Evolutionary conservation across 2,797 vertebrate genomes (phyloP).

Genomic region (Xyrichtys novacula): DNA sequence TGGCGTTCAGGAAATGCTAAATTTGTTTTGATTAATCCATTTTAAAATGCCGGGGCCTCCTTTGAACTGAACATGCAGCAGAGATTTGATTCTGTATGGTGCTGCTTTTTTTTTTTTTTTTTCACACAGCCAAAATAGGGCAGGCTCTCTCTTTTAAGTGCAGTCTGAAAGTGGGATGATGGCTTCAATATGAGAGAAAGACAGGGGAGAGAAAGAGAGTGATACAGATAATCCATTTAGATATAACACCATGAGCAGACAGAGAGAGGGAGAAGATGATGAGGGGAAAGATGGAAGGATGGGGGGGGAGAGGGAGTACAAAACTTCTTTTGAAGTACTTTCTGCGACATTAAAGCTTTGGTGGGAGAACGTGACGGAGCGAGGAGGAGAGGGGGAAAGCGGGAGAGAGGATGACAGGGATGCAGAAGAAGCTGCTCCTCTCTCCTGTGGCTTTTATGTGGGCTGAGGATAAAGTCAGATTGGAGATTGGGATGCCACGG

Average conservation of each 20-base stretch:
- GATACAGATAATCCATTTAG: constrained; percentile 73
- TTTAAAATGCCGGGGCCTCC: constrained; percentile 60
- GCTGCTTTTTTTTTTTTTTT: constrained; percentile 13
- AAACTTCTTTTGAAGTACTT: constrained; percentile 75
- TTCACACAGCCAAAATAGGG: constrained; percentile 57
- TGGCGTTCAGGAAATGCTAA: constrained; percentile 51
- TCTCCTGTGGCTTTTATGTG: constrained; percentile 75
- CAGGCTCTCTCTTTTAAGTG: constrained; percentile 56
- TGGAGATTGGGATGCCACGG: constrained; percentile 75
- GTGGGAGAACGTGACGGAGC: constrained; percentile 61
- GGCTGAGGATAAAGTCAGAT: constrained; percentile 80
- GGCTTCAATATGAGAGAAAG: constrained; percentile 65
- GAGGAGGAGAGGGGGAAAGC: constrained; percentile 43
- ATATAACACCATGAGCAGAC: constrained; percentile 59
- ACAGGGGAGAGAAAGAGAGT: constrained; percentile 50
- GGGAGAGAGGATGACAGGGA: constrained; percentile 65
- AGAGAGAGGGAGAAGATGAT: constrained; percentile 49
- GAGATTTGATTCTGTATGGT: constrained; percentile 63
- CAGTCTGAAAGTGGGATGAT: constrained; percentile 54
- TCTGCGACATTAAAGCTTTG: constrained; percentile 76
- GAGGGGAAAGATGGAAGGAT: constrained; percentile 59
- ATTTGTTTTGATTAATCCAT: constrained; percentile 73
- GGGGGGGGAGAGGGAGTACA: constrained; percentile 36
- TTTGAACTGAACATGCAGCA: constrained; percentile 64
- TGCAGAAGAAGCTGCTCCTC: constrained; percentile 71